phyloP scores from a whole-genome alignment of 1,140 invertebrate species.

The Bombus sylvicola region DNA sequence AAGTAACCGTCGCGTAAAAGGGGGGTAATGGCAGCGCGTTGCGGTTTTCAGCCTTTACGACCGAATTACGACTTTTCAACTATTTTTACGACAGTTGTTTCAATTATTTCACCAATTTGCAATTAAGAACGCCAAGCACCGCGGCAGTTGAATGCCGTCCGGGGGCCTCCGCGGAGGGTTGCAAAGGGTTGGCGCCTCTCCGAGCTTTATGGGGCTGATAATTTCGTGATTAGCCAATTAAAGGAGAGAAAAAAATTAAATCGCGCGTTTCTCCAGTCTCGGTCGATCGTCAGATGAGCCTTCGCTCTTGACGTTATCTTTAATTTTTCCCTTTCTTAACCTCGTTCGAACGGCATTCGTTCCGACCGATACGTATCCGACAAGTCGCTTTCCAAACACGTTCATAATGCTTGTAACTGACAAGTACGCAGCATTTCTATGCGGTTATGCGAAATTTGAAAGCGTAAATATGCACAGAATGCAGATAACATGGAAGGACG shows the following conservation, averaged over 20 bases:
- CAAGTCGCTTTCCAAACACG: neutral
- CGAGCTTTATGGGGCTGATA: constrained; percentile 75
- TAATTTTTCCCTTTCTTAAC: too few species aligned
- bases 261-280: constrained; percentile 11
- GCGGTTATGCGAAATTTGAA: neutral
- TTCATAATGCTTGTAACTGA: neutral
- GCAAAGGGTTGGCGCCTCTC: constrained; percentile 70
- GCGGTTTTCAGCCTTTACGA: constrained; percentile 79
- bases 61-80: constrained; percentile 80
- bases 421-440: neutral
- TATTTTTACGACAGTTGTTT: constrained; percentile 82
- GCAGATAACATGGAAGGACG: too few species aligned
- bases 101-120: constrained; percentile 82
- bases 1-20: constrained; percentile 59
- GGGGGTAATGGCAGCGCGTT: constrained; percentile 74
- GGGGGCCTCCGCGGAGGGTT: constrained; percentile 37
- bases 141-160: constrained; percentile 52
- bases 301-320: neutral
- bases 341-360: neutral
- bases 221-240: constrained; percentile 77
- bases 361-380: neutral
- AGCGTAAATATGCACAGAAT: too few species aligned
- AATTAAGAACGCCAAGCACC: constrained; percentile 75
- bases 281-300: constrained; percentile 8
- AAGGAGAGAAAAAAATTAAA: constrained; percentile 68